Base-by-base conservation (phyloP, 2,888 invertebrate genomes). In the Epinotia bilunana region DNA sequence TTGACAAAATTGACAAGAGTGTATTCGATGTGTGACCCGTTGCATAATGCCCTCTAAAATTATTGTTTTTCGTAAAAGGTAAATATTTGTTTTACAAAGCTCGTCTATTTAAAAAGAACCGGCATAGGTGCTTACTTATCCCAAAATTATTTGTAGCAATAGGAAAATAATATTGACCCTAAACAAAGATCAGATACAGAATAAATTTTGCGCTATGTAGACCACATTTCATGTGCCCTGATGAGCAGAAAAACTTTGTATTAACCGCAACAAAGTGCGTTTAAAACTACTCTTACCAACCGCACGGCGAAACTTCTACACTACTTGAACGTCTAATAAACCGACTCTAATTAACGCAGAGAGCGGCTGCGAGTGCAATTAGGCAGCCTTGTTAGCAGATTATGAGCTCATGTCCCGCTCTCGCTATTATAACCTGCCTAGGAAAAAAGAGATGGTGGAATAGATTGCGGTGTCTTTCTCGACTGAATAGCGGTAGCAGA, bases 271-370 rank as follows among this genome's bases (percentile, higher is more conserved):
- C 13, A 57, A 43, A 68, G 16, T 39, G 18, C 12, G 43, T 57
- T 43, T 23, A 43, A 58, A 70, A 55, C 64, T 73, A 64, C 72
- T 73, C 71, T 64, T 67, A 69, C 28, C 39, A 49, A 39, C 58
- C 7, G 43, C 16, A 57, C 64, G 67, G 49, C 23, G 49, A 67
- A 72, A 72, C 67, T 68, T 63, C 78, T 82, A 77, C 82, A 84
- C 86, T 74, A 85, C 88, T 91, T 87, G 88, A 88, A 87, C 87
- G 86, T 81, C 87, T 88, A 91, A 90, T 91, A 91, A 89, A 88
- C 89, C 87, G 87, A 86, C 91, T 91, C 91, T 91, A 92, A 92
- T 92, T 92, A 91, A 90, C 89, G 88, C 86, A 85, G 83, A 83
- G 86, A 81, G 82, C 72, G 53, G 61, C 67, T 72, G 18, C 78